These are phyloP conservation scores for Sebastes oblongus DNA, from an alignment of 2,797 vertebrate species.

Conservation along the genomic window DNA sequence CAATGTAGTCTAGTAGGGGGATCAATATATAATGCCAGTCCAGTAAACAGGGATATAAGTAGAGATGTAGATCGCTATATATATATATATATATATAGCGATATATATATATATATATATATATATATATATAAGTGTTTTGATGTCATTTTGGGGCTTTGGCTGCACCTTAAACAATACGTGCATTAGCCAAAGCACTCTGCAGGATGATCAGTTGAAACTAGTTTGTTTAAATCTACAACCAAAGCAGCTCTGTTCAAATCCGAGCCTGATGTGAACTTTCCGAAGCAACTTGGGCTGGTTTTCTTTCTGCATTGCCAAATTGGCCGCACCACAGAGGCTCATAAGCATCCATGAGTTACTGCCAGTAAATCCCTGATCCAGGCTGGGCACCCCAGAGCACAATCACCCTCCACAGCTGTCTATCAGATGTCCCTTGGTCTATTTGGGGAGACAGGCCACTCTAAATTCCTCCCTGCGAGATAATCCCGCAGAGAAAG, in stretches of 20 bases:
- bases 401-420: conserved; percentile 66
- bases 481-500: conserved; percentile 78
- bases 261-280: conserved; percentile 26
- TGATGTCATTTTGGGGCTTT: neutral
- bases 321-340: conserved; percentile 50
- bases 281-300: conserved; percentile 22
- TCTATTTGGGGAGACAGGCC: conserved; percentile 79
- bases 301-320: conserved; percentile 33
- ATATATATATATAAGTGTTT: no score
- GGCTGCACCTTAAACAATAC: neutral
- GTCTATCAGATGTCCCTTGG: conserved; percentile 64
- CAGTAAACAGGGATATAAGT: neutral
- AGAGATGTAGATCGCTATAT: neutral
- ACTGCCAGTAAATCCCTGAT: conserved; percentile 53
- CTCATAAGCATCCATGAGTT: conserved; percentile 51
- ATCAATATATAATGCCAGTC: neutral
- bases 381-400: conserved; percentile 51
- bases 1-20: neutral
- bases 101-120: no score
- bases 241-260: conserved; percentile 3
- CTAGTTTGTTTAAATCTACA: neutral
- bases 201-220: neutral
- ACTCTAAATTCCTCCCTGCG: conserved; percentile 71
- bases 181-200: neutral
- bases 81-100: neutral